Percentiles rank a stretch among this genome's conserved stretches.
Evolutionary conservation across 2,113 vertebrate species (phyloP).

Genomic region (Rhodinocichla rosea): DNA sequence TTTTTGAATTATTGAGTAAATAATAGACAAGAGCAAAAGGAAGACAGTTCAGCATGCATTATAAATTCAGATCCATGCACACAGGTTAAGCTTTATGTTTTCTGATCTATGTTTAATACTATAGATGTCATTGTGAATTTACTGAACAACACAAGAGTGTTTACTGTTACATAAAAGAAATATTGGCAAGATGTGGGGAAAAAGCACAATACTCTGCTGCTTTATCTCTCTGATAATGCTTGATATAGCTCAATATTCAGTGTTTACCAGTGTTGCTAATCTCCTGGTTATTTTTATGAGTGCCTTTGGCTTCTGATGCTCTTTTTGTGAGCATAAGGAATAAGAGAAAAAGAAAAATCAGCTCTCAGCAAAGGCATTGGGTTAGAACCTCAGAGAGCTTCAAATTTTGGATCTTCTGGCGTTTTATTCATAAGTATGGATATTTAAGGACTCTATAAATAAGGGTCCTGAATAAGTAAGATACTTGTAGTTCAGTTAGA

Average conservation of each 20-base stretch:
- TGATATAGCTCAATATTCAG: neutral
- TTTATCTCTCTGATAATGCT: neutral
- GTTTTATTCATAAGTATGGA: neutral
- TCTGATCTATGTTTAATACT: neutral
- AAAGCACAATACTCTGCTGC: neutral
- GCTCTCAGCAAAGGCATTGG: neutral
- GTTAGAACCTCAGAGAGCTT: neutral
- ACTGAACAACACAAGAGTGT: neutral
- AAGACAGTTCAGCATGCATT: neutral
- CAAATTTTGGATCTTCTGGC: neutral
- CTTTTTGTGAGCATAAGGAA: neutral
- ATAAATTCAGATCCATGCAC: neutral
- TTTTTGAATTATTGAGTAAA: neutral
- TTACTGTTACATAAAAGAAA: neutral
- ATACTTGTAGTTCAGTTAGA: neutral
- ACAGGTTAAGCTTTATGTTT: neutral
- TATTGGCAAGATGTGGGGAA: neutral
- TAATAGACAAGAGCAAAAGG: neutral
- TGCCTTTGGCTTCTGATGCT: neutral
- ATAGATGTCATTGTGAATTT: neutral
- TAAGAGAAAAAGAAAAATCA: neutral
- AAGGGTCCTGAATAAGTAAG: neutral
- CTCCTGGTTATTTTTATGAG: neutral
- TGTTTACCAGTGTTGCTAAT: slow-evolving; percentile 9
- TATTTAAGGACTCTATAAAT: neutral